Percentiles rank a stretch among this genome's conserved stretches.
Conservation (phyloP, 2,113 vertebrate species). For the Aegotheles bennettii region DNA sequence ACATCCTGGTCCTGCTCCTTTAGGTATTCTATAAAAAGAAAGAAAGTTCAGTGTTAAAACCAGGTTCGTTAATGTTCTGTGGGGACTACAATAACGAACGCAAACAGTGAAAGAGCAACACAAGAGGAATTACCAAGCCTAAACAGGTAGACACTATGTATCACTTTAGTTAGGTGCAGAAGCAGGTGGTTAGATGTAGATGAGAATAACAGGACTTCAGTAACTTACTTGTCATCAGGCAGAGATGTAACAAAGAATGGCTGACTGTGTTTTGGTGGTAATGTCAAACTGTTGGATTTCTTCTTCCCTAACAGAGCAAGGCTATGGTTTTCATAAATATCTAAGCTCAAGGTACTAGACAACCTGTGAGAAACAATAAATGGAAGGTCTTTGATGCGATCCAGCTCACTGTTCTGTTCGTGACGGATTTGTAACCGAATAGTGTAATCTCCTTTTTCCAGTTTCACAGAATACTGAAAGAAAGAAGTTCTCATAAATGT, state of each 20-base stretch:
- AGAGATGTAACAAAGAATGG: conserved; percentile 92
- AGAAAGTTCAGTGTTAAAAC: background rate
- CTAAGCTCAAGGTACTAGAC: conserved; percentile 88
- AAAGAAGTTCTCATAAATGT: conserved; percentile 4
- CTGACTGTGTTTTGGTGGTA: conserved; percentile 86
- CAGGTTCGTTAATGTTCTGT: background rate
- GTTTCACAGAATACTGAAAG: conserved; percentile 92
- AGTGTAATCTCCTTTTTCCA: conserved; percentile 98
- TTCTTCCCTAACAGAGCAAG: conserved; percentile 93
- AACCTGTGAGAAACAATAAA: conserved; percentile 95
- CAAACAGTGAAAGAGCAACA: background rate
- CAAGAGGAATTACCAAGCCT: background rate
- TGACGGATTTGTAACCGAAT: conserved; percentile 95
- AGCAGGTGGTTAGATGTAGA: background rate
- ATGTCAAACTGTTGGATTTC: conserved; percentile 88
- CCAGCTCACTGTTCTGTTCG: conserved; percentile 91
- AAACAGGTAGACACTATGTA: background rate
- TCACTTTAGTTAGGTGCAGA: background rate
- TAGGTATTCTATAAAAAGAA: conserved; percentile 83
- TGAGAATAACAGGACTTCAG: background rate
- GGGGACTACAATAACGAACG: background rate
- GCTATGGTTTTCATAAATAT: conserved; percentile 92
- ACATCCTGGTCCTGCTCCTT: conserved; percentile 92
- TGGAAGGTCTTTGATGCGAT: conserved; percentile 94
- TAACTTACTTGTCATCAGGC: conserved; percentile 95